phyloP scores from a whole-genome alignment of 2,797 vertebrate species.

The Paramormyrops hopkinsi region DNA sequence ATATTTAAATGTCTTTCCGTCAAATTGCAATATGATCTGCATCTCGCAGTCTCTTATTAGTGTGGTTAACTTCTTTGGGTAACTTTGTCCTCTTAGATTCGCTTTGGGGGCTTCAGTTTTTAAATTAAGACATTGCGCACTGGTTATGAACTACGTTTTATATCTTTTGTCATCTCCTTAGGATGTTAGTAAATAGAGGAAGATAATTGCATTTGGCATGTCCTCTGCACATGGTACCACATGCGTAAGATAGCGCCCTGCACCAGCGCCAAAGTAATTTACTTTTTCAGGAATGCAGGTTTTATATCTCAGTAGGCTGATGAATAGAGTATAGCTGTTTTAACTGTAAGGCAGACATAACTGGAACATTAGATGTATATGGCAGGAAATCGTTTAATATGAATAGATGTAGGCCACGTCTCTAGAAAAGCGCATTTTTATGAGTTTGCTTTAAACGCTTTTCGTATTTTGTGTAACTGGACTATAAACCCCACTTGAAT shows the following conservation, averaged over 20 bases:
- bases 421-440: neutral
- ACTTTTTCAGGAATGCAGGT: neutral
- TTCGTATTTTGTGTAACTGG: neutral
- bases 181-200: neutral
- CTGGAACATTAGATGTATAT: neutral
- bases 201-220: neutral
- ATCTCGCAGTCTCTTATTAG: neutral
- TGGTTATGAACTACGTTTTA: neutral
- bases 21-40: neutral
- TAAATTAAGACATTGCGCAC: neutral
- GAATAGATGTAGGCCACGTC: neutral
- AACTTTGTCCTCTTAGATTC: neutral
- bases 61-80: neutral
- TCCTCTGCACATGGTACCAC: neutral
- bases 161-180: neutral
- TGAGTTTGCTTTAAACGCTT: neutral
- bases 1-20: neutral
- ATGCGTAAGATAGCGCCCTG: neutral
- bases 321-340: neutral
- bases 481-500: neutral
- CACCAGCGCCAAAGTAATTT: neutral
- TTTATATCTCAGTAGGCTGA: neutral
- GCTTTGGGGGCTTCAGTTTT: neutral
- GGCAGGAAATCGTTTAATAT: neutral
- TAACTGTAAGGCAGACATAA: neutral